Evolutionary conservation across 2,113 vertebrate species (phyloP), one percentile per base, ranked within the genome.

Genomic region (Motacilla tschutschensis): DNA sequence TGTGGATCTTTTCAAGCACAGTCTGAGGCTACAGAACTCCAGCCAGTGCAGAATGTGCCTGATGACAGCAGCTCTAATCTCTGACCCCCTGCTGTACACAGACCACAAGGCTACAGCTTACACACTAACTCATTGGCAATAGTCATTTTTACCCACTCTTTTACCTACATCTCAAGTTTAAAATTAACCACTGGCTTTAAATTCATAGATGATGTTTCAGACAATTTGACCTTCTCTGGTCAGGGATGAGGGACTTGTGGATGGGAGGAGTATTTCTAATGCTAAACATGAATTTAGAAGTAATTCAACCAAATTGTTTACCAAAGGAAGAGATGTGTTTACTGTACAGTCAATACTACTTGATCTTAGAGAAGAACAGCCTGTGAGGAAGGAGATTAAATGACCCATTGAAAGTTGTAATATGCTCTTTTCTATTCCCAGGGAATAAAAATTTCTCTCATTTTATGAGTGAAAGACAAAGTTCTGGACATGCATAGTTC

Each of bases 331-430:
- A 53, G 57, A 57, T 53, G 24, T 92, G 80, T 92, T 89, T 95
- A 86, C 71, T 90, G 75, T 69, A 85, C 57, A 90, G 88, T 73
- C 87, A 90, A 83, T 87, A 63, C 29, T 66, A 44, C 59, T 87
- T 91, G 84, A 83, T 91, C 85, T 85, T 70, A 21, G 44, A 81
- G 28, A 13, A 90, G 87, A 74, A 73, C 74, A 87, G 25, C 57
- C 73, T 87, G 33, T 70, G 63, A 83, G 54, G n/a, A 80, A 89
- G 31, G 15, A 90, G 63, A 87, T 62, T 78, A 89, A 75, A 66
- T 85, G 66, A 87, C 48, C 87, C 73, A 71, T 85, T 92, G 80
- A 28, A 89, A 87, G 17, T 59, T 87, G 10, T 16, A 79, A 74
- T 81, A 67, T 59, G 33, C 33, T 16, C 69, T 75, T 71, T 51